Percentiles rank a stretch among this genome's conserved stretches.
These are phyloP conservation scores for Cochlearius cochlearius DNA, from an alignment of 2,113 vertebrate species.

Conservation along the genomic window DNA sequence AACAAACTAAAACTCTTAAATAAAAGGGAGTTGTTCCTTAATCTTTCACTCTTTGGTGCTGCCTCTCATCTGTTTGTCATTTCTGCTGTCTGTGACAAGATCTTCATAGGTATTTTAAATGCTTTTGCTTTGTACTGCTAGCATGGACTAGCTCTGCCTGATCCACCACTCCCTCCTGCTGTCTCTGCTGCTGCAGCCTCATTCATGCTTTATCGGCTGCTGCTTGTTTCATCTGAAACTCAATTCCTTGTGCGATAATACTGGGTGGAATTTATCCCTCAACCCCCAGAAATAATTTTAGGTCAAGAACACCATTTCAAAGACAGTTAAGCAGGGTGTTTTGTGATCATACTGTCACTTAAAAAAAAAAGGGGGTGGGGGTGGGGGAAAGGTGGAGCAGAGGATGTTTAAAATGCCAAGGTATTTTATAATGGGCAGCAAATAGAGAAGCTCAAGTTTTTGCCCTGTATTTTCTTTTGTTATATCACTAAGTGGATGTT, in stretches of 20 bases:
- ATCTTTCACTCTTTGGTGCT: not conserved
- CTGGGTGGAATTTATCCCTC: not conserved
- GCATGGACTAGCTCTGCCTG: not conserved
- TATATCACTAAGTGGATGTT: conserved; percentile 53
- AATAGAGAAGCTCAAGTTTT: not conserved
- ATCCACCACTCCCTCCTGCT: not conserved
- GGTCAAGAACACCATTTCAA: not conserved
- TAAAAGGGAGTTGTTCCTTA: not conserved
- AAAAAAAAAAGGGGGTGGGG: not conserved
- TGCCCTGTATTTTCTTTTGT: not conserved
- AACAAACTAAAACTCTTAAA: not conserved
- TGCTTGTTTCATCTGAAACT: not conserved
- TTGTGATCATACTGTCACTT: not conserved
- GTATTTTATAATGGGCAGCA: not conserved
- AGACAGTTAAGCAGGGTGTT: not conserved
- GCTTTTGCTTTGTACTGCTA: not conserved
- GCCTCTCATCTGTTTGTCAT: not conserved
- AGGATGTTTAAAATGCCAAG: not conserved
- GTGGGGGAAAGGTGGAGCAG: not conserved
- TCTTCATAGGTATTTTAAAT: not conserved
- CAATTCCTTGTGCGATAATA: not conserved
- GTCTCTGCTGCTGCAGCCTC: not conserved
- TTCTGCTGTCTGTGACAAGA: not conserved
- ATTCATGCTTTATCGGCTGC: not conserved
- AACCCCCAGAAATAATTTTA: not conserved